Conservation (phyloP, 2,113 vertebrate species). For the Perognathus longimembris region DNA sequence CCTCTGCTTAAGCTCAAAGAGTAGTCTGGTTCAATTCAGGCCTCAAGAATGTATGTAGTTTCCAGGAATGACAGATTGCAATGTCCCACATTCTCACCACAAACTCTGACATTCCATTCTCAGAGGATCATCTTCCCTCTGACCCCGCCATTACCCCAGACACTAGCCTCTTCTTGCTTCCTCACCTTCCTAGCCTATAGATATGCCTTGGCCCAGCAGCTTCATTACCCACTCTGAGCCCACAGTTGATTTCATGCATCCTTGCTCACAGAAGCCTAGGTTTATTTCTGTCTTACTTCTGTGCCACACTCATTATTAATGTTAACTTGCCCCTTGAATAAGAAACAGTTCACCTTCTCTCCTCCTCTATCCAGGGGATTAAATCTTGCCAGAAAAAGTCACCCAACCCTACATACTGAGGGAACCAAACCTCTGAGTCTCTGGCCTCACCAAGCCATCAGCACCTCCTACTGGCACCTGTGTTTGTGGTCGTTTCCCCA, state of each 20-base stretch:
- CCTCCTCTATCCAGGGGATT: neutral
- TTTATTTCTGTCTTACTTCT: neutral
- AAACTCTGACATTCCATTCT: neutral
- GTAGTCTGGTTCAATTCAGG: neutral
- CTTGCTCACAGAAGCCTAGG: neutral
- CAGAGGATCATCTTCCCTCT: neutral
- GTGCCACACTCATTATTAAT: neutral
- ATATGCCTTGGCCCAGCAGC: neutral
- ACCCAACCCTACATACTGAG: neutral
- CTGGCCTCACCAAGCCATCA: neutral
- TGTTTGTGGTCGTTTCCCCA: neutral
- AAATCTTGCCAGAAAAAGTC: neutral
- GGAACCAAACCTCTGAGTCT: neutral
- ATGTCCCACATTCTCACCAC: neutral
- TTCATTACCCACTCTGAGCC: neutral
- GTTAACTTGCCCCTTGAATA: neutral
- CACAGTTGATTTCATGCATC: neutral
- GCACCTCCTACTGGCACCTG: neutral
- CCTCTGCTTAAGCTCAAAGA: neutral
- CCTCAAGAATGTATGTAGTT: neutral
- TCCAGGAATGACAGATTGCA: conserved; percentile 44
- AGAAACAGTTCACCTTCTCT: neutral
- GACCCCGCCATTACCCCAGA: neutral
- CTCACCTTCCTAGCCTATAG: neutral
- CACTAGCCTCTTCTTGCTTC: neutral